Conservation (phyloP, 1,140 invertebrate genomes). For the Leptinotarsa undecemlineata region DNA sequence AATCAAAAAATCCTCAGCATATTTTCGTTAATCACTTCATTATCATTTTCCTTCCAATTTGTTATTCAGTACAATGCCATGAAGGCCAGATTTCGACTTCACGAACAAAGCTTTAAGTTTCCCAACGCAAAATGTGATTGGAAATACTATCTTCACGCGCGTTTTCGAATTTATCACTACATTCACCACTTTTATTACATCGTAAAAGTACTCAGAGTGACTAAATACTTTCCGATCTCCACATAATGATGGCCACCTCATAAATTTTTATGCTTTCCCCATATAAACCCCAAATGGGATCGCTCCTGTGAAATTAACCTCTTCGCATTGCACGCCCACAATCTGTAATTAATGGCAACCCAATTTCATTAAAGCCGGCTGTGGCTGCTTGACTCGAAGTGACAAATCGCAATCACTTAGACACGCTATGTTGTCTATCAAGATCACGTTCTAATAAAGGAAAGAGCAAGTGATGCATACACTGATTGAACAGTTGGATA, state of each 20-base stretch:
- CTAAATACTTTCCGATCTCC: not conserved
- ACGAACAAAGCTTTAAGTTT: no score
- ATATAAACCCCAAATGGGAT: constrained; percentile 3
- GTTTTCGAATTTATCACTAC: not conserved
- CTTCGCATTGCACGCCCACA: not conserved
- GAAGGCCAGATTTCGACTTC: no score
- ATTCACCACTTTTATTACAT: not conserved
- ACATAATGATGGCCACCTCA: not conserved
- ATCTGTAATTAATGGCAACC: constrained; percentile 5
- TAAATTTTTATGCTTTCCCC: constrained; percentile 3
- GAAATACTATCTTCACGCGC: no score
- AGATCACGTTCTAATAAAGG: not conserved
- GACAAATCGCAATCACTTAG: not conserved
- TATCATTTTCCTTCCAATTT: no score
- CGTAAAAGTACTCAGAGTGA: not conserved
- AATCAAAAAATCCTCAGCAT: no score
- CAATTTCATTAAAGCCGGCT: not conserved
- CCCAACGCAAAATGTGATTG: no score
- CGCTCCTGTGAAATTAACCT: constrained; percentile 7
- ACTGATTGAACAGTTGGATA: no score
- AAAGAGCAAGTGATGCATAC: no score
- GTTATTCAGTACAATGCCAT: no score
- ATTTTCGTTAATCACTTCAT: no score
- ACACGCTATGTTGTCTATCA: not conserved
- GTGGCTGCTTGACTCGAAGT: not conserved